Evolutionary conservation across 30 jellyfish, hydroid and myxozoan species (phyloP), one percentile per base, ranked within the genome.

Genomic region (Pelagia noctiluca): DNA sequence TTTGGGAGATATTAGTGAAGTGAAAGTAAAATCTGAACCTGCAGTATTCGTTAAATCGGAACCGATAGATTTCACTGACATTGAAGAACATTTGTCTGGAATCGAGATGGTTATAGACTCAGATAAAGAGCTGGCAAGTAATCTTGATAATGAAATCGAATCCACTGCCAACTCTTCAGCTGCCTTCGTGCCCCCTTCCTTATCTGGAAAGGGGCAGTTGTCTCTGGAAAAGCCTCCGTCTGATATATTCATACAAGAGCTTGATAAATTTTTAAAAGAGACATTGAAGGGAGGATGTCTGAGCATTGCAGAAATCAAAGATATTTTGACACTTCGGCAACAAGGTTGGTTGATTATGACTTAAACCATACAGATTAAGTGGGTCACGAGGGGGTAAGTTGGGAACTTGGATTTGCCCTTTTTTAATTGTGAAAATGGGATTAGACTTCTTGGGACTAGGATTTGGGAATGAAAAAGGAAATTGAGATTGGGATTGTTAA

Each of bases 151-250:
- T 80, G 33, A 33, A 49, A 18, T 35, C 2, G 90, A 80, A 35
- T 64, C 90, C 19, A 80, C 49, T 69, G 37, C 83, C 13, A 71
- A 83, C 75, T 35, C 86, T 18, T 66, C 13, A 22, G 46, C 13
- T 11, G 80, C 91, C 1, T 90, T 90, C 36, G 63, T 90, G 3
- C 97, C 97, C 1, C 97, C 97, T n/a, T 95, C 88, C 12, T 92
- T 92, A 5, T 78, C 90, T 5, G 90, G 92, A 28, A 85, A 73
- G 36, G 33, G 26, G 13, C 84, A 75, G 35, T n/a, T 46, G n/a
- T 42, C 78, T 22, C 34, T 46, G 24, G 90, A 83, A 11, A 77
- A 80, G 33, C 96, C 96, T 23, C 98, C 98, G 22, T 92, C 98
- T 18, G 96, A 92, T 8, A 72, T 92, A 3, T 92, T 83, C 57